Evolutionary conservation across 2,113 vertebrate genomes (phyloP), one percentile per base, ranked within the genome.

Genomic region (Sprattus sprattus): DNA sequence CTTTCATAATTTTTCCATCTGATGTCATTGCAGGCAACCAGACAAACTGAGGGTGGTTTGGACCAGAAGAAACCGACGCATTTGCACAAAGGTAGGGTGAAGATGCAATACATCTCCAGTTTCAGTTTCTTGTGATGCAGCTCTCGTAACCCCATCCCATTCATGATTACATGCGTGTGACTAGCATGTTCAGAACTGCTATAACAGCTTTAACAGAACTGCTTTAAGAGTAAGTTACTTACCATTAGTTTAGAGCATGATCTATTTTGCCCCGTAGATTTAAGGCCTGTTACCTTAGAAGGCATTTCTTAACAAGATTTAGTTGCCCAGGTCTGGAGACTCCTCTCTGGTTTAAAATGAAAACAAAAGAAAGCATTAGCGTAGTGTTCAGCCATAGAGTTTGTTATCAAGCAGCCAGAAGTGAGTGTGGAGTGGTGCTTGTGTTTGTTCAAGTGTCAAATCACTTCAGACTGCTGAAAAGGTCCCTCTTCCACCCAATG

Each of bases 1-100:
- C n/a, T 64, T 64, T 13, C 25, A 28, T 32, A 3, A 13, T 39
- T 81, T 16, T 67, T 18, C 16, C 25, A 45, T 82, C 28, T 83
- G 0, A 80, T 88, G 32, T 90, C 20, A 28, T 90, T 89, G 22
- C 91, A 98, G 97, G 97, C 97, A 98, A 84, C 97, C 97, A 0
- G 96, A 98, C 90, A 97, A 97, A 89, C 92, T 98, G 90, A 93
- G 96, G 52, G 96, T 98, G 90, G 95, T 97, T 32, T 97, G 96
- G 97, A 97, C 95, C 86, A 91, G 97, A 82, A 92, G 97, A 81
- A 97, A 94, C 92, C 93, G 96, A 81, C 95, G 96, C 2, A 91
- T 96, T 91, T 96, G 95, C 90, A 96, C 96, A 64, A 97, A 97
- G 96, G 97, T 98, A 88, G 46, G 11, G 13, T 28, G 81, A 71